These are phyloP conservation scores for Apodemus agrarius DNA, from an alignment of 2,797 vertebrate genomes.

Conservation along the genomic window DNA sequence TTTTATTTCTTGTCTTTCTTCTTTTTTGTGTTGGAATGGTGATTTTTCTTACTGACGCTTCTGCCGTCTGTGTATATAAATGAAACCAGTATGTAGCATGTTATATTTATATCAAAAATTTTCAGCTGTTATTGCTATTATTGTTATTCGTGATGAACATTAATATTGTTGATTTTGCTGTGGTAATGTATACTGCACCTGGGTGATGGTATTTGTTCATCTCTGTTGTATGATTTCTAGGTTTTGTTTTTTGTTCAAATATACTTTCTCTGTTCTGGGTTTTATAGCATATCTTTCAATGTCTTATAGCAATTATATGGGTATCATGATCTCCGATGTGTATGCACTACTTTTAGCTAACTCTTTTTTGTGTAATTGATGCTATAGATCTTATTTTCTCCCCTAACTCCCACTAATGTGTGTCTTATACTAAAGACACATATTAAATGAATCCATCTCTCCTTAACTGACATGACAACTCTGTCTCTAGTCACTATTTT, in stretches of 20 bases:
- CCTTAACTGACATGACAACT: neutral
- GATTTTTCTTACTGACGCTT: neutral
- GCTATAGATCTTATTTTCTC: neutral
- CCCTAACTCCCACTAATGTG: neutral
- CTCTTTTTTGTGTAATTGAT: neutral
- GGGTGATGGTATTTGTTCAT: neutral
- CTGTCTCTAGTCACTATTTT: neutral
- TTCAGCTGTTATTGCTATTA: neutral
- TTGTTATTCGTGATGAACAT: neutral
- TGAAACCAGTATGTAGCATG: neutral
- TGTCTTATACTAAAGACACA: neutral
- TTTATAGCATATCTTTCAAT: conserved; percentile 36
- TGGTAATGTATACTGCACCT: neutral
- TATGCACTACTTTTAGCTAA: neutral
- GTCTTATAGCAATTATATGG: neutral
- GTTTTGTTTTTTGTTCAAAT: conserved; percentile 12
- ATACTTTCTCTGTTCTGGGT: neutral
- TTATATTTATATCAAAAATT: conserved; percentile 23
- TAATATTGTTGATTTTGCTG: conserved; percentile 16
- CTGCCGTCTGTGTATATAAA: neutral
- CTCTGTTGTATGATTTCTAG: neutral
- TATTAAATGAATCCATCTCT: conserved; percentile 9
- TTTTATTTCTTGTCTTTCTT: neutral
- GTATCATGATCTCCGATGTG: neutral
- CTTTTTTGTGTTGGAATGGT: neutral